Evolutionary conservation across 2,888 invertebrate species (phyloP).

Genomic region (Lingula anatina): DNA sequence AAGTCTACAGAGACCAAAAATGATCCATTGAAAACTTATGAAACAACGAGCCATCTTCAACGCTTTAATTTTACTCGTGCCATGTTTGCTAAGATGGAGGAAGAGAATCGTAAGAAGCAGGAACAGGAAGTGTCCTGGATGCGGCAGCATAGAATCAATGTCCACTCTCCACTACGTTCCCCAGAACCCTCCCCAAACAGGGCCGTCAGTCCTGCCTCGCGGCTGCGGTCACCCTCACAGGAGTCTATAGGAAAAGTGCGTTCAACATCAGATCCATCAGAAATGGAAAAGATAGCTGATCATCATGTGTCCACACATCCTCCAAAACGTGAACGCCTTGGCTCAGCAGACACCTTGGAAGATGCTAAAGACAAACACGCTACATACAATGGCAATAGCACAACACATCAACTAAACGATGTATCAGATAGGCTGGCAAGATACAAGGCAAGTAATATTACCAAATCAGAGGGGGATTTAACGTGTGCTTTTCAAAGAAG

Average conservation of each 20-base stretch:
- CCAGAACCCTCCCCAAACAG: not conserved
- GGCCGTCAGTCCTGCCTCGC: not conserved
- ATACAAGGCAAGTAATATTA: not conserved
- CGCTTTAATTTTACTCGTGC: conserved; percentile 46
- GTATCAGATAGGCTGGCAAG: not conserved
- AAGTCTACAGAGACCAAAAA: not conserved
- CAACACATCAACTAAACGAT: not conserved
- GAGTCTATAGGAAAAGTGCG: conserved; percentile 13
- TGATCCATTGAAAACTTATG: conserved; percentile 13
- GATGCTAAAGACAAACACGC: no score
- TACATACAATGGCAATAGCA: not conserved
- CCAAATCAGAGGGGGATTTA: not conserved
- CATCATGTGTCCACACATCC: no score
- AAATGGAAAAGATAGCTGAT: not conserved
- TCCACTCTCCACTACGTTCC: not conserved
- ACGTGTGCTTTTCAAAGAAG: no score
- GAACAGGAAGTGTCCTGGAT: no score
- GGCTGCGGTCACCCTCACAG: no score
- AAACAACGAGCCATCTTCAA: conserved; percentile 43
- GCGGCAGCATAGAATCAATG: no score
- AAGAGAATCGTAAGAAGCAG: conserved; percentile 23
- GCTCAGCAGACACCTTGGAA: no score
- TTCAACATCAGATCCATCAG: conserved; percentile 8
- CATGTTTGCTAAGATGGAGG: conserved; percentile 47
- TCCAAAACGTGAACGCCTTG: no score